Evolutionary conservation across 2,797 vertebrate genomes (phyloP).

Genomic region (Molossus alvarezi): DNA sequence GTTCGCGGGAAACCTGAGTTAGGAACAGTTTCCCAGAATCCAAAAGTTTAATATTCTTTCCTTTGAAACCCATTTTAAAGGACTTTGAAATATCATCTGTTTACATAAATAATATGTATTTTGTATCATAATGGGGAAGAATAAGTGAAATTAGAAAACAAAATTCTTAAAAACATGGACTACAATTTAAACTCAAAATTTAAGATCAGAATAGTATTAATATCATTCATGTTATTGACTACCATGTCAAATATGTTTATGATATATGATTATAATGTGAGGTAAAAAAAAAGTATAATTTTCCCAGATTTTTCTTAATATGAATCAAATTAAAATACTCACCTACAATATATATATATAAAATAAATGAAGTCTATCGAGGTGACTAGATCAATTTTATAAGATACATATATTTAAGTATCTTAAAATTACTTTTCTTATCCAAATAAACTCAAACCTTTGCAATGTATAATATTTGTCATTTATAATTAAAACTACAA

Average conservation of each 20-base stretch:
- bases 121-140: neutral
- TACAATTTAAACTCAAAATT: neutral
- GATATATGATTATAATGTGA: neutral
- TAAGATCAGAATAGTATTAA: neutral
- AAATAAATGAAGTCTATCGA: neutral
- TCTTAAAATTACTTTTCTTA: neutral
- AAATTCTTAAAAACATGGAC: neutral
- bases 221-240: neutral
- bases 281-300: neutral
- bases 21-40: neutral
- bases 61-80: neutral
- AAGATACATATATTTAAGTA: neutral
- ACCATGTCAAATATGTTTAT: neutral
- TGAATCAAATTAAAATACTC: neutral
- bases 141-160: neutral
- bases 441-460: neutral
- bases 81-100: neutral
- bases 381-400: conserved; percentile 10
- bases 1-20: neutral
- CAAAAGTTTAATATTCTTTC: neutral
- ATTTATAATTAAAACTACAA: conserved; percentile 24
- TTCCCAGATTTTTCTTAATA: neutral
- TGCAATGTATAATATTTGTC: neutral
- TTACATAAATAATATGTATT: neutral
- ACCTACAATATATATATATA: conserved; percentile 11